phyloP scores from a whole-genome alignment of 2,888 invertebrate genomes.

The Allolobophora icterica region DNA sequence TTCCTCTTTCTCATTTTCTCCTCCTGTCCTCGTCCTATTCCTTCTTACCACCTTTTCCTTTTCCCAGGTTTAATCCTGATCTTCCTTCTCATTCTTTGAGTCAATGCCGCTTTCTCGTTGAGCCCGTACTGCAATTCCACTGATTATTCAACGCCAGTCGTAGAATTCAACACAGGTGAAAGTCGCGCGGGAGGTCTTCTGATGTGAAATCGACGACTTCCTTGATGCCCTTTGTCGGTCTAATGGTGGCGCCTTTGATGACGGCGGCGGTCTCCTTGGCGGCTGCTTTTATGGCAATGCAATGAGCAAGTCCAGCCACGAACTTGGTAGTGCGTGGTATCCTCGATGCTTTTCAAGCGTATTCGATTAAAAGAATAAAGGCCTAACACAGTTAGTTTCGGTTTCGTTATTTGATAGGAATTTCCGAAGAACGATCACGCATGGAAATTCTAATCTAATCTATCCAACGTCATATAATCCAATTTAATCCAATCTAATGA shows the following conservation, averaged over 20 bases:
- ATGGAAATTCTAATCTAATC: background rate
- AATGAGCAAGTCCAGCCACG: background rate
- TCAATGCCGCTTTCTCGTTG: no score
- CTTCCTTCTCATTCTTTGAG: background rate
- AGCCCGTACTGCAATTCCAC: no score
- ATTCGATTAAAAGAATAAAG: background rate
- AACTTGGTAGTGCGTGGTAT: background rate
- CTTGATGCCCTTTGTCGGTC: no score
- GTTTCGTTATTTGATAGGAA: background rate
- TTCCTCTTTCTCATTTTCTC: no score
- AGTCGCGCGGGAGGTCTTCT: no score
- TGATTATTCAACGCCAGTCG: no score
- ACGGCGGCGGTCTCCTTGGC: background rate
- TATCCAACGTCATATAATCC: background rate
- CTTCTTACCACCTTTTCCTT: background rate
- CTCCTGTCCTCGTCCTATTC: no score
- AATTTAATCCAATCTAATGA: background rate
- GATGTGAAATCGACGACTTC: no score
- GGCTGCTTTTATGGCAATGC: background rate
- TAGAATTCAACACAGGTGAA: no score
- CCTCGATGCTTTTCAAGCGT: background rate
- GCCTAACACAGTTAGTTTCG: background rate
- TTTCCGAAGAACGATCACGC: background rate
- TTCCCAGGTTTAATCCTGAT: background rate
- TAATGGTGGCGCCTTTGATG: no score